Evolutionary conservation across 2,113 vertebrate species (phyloP).

Genomic region (Scatophagus argus): DNA sequence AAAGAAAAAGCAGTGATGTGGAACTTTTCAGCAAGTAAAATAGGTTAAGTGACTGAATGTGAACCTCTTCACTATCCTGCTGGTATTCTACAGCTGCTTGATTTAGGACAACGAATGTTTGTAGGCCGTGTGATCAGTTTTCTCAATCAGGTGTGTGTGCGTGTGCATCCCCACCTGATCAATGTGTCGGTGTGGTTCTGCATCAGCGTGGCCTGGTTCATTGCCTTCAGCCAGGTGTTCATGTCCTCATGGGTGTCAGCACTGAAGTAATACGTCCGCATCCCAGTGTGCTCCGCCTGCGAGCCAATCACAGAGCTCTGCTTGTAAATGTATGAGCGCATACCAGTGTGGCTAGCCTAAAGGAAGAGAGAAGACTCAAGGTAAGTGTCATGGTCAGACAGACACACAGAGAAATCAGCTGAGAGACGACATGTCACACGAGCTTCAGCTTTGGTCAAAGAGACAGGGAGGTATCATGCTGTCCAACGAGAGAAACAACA

Average conservation of each 20-base stretch:
- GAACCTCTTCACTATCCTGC: background rate
- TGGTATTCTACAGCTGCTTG: background rate
- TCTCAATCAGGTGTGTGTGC: constrained; percentile 12
- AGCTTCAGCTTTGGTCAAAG: constrained; percentile 21
- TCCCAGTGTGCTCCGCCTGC: constrained; percentile 91
- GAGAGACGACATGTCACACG: background rate
- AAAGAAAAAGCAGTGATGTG: background rate
- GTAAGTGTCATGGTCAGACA: constrained; percentile 21
- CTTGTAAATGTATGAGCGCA: constrained; percentile 92
- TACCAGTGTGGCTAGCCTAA: constrained; percentile 93
- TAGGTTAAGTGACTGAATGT: background rate
- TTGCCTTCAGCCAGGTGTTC: constrained; percentile 92
- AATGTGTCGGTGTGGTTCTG: constrained; percentile 82
- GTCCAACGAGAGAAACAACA: constrained; percentile 47
- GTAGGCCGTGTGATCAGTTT: background rate
- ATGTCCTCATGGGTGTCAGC: constrained; percentile 96
- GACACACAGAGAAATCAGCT: background rate
- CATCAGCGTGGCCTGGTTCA: constrained; percentile 94
- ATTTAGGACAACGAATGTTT: background rate
- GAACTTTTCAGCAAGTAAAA: background rate
- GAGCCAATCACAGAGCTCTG: constrained; percentile 90
- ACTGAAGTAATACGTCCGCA: constrained; percentile 97
- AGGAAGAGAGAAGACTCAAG: constrained; percentile 49
- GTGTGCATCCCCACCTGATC: constrained; percentile 50
- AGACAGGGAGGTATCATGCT: constrained; percentile 55